phyloP scores from a whole-genome alignment of 2,888 invertebrate genomes.

The Synergus umbraculus region DNA sequence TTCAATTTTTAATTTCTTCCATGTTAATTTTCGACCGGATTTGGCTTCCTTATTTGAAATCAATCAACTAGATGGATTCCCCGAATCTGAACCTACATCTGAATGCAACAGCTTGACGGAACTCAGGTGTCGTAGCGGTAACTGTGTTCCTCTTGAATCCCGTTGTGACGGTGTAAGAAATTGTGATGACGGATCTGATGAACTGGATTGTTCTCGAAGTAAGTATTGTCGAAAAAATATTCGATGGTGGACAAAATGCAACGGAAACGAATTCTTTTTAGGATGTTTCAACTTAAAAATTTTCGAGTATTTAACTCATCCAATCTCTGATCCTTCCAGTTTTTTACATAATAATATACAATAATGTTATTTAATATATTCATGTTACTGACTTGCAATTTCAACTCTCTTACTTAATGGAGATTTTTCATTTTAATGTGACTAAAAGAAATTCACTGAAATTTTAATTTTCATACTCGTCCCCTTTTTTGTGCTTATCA shows the following conservation, averaged over 20 bases:
- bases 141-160: conserved; percentile 79
- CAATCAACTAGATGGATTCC: conserved; percentile 17
- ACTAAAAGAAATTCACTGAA: neutral
- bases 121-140: conserved; percentile 79
- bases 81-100: conserved; percentile 41
- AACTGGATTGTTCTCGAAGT: conserved; percentile 76
- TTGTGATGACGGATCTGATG: conserved; percentile 81
- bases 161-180: conserved; percentile 81
- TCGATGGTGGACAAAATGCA: neutral
- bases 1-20: conserved; percentile 16
- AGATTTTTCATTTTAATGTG: neutral
- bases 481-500: too few relatives aligned
- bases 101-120: conserved; percentile 68
- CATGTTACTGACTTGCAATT: neutral
- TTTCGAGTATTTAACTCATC: neutral
- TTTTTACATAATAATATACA: neutral
- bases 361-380: neutral
- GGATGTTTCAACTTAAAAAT: neutral
- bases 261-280: neutral
- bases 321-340: neutral
- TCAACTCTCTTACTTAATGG: neutral
- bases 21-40: conserved; percentile 34
- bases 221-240: neutral
- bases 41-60: conserved; percentile 34
- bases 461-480: neutral